phyloP scores from a whole-genome alignment of 2,797 vertebrate genomes.

The Babyrousa celebensis region DNA sequence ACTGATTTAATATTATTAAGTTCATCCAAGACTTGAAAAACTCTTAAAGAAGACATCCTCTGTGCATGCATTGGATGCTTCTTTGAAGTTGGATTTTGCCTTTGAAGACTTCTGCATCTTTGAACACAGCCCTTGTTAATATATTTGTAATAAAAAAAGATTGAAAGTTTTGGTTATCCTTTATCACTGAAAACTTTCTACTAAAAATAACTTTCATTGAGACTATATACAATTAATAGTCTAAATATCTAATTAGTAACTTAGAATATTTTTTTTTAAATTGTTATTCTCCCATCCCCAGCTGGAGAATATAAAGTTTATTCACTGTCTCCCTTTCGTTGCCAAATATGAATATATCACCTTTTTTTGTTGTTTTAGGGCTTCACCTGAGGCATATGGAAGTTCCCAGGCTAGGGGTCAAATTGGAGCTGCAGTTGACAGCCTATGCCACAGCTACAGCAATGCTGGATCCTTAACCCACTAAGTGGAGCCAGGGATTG shows the following conservation, averaged over 20 bases:
- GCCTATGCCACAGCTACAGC: too few species aligned
- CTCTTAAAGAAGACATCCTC: slow-evolving; percentile 49
- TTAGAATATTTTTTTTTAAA: slow-evolving; percentile 4
- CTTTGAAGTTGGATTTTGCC: slow-evolving; percentile 79
- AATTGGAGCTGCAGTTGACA: too few species aligned
- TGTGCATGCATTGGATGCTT: neutral
- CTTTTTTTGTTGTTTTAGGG: too few species aligned
- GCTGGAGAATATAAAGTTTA: neutral
- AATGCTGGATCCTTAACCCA: too few species aligned
- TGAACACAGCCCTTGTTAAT: slow-evolving; percentile 68
- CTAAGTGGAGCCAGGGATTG: too few species aligned
- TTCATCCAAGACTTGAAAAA: slow-evolving; percentile 40
- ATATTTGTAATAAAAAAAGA: slow-evolving; percentile 79
- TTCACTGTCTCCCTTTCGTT: neutral
- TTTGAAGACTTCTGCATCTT: slow-evolving; percentile 76
- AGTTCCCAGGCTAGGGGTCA: too few species aligned
- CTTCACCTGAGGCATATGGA: too few species aligned
- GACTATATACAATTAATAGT: slow-evolving; percentile 15
- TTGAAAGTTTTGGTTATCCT: slow-evolving; percentile 49
- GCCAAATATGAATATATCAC: neutral
- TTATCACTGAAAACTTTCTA: slow-evolving; percentile 44
- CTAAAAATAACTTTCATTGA: slow-evolving; percentile 47
- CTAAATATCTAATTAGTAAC: slow-evolving; percentile 58
- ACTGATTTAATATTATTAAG: slow-evolving; percentile 53
- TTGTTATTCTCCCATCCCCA: too few species aligned